Conservation (phyloP, 1,140 invertebrate species). For the Drosophila jambulina region DNA sequence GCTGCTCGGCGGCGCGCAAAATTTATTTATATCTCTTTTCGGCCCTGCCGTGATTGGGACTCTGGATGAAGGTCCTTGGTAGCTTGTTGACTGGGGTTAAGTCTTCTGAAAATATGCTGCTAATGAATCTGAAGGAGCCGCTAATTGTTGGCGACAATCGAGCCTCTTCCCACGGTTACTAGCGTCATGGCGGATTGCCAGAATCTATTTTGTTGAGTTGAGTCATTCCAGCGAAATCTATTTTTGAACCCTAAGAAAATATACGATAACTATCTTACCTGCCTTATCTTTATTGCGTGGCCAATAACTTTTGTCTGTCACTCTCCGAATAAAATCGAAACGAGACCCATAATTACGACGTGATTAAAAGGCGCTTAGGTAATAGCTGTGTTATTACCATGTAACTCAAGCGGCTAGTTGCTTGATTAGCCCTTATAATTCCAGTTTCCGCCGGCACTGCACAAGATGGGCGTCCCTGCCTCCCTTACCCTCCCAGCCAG, state of each 20-base stretch:
- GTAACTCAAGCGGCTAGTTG: background rate
- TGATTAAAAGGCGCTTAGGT: background rate
- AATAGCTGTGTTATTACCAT: constrained; percentile 14
- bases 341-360: background rate
- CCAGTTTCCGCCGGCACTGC: constrained; percentile 10
- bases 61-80: background rate
- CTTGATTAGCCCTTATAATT: constrained; percentile 8
- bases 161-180: background rate
- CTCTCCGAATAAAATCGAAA: background rate
- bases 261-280: background rate
- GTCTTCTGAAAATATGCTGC: constrained; percentile 63
- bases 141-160: constrained; percentile 58
- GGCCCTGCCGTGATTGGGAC: background rate
- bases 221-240: constrained; percentile 5
- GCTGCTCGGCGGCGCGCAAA: background rate
- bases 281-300: background rate
- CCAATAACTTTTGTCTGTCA: constrained; percentile 7
- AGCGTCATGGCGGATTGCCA: background rate
- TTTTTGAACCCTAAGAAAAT: constrained; percentile 2
- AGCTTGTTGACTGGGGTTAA: constrained; percentile 61
- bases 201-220: background rate
- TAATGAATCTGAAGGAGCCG: constrained; percentile 73
- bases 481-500: background rate
- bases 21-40: constrained; percentile 64
- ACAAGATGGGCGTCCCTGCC: constrained; percentile 7